Base-by-base conservation (phyloP, 2,113 vertebrate species). In the Nycticorax nycticorax region DNA sequence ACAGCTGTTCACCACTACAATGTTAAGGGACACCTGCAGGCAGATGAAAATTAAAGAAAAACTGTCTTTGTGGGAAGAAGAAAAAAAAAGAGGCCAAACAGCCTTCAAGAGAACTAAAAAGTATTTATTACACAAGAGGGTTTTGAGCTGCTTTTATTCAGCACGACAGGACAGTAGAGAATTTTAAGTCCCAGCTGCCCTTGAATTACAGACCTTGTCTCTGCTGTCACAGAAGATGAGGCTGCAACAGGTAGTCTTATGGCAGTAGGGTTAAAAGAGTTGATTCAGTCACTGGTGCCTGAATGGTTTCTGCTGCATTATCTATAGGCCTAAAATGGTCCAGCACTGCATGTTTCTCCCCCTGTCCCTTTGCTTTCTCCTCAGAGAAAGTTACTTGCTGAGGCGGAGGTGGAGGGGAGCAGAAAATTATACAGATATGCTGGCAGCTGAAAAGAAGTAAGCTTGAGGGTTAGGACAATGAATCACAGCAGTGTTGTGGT, bases 371-470 rank as follows among this genome's bases (percentile, higher is more conserved):
- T 89, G 24, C 28, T 63, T 90, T 92, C 39, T 85, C 17, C 28
- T 90, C 57, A 55, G 43, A 35, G 24, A 4, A 1, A 59, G 55
- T 26, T 66, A 67, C 14, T 30, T n/a, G 14, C 1, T 9, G 10
- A 2, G 5, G 0, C 3, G 1, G 28, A 3, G 21, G 19, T 17
- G 45, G 45, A 3, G 18, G 21, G 3, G 7, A 22, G 32, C 12
- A 13, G 12, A 10, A 32, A 18, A 32, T 50, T 48, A 47, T 10
- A 24, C 5, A 48, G 12, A 16, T 33, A 75, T 19, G 4, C 18
- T 79, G 24, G 7, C 16, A 88, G 55, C 20, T 35, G 60, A 62
- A 82, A 79, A 68, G 20, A 45, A 37, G 16, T 37, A 71, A 78
- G 63, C 2, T 27, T 77, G 37, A 85, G 12, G 7, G 6, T 20